phyloP scores from a whole-genome alignment of 2,888 invertebrate species.

The Myathropa florea region DNA sequence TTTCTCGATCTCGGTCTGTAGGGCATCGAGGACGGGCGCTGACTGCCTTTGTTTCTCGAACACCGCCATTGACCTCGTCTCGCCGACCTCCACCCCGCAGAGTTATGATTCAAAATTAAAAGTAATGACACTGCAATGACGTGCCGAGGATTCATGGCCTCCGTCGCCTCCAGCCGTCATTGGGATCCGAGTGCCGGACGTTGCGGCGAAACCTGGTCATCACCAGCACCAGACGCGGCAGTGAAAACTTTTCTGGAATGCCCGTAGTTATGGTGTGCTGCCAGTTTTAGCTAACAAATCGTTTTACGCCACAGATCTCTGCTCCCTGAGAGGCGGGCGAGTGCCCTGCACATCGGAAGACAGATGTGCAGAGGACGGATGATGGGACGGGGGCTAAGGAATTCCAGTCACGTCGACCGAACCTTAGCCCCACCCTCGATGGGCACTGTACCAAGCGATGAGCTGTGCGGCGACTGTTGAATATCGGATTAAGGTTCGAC shows the following conservation, averaged over 20 bases:
- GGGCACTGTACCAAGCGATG: not conserved
- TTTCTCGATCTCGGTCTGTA: conserved; percentile 41
- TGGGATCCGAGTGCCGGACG: conserved; percentile 17
- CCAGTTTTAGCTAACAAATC: conserved; percentile 50
- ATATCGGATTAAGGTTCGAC: conserved; percentile 35
- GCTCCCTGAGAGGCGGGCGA: not conserved
- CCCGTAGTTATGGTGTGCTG: conserved; percentile 28
- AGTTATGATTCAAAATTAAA: conserved; percentile 63
- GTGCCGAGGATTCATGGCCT: conserved; percentile 63
- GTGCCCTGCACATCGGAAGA: conserved; percentile 16
- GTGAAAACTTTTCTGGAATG: conserved; percentile 1
- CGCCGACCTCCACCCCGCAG: not conserved
- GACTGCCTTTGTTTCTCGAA: conserved; percentile 9
- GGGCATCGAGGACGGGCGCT: conserved; percentile 5
- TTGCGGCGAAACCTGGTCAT: conserved; percentile 33
- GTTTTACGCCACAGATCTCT: conserved; percentile 11
- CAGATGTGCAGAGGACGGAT: not conserved
- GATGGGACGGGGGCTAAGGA: not conserved
- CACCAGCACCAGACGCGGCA: not conserved
- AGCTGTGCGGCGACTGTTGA: conserved; percentile 23
- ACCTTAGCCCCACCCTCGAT: not conserved
- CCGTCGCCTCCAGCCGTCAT: conserved; percentile 22
- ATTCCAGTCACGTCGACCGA: conserved; percentile 54
- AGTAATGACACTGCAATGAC: conserved; percentile 69
- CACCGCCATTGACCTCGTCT: not conserved